phyloP scores from a whole-genome alignment of 1,140 invertebrate genomes.

The Pectinophora gossypiella region DNA sequence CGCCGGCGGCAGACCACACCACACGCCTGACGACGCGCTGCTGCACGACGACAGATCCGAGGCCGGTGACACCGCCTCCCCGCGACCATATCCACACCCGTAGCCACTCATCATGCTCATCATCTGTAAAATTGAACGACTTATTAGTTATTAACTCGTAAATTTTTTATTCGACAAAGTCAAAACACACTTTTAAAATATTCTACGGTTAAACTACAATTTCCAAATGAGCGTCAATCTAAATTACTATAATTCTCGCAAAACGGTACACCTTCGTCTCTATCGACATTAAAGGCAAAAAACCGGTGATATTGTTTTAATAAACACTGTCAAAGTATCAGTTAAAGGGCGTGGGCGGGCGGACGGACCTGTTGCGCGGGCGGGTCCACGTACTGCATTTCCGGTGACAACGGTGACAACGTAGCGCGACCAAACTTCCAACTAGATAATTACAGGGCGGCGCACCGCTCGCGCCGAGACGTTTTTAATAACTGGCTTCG shows the following conservation, averaged over 20 bases:
- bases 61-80: conserved; percentile 57
- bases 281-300: neutral
- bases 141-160: neutral
- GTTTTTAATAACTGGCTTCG: conserved; percentile 77
- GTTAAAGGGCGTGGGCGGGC: conserved; percentile 41
- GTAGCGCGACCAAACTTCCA: conserved; percentile 57
- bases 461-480: conserved; percentile 73
- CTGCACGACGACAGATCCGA: conserved; percentile 63
- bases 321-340: conserved; percentile 16
- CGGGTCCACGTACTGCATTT: conserved; percentile 70
- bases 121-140: conserved; percentile 40
- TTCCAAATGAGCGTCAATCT: neutral
- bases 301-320: neutral
- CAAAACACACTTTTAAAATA: neutral
- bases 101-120: conserved; percentile 61
- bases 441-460: conserved; percentile 75
- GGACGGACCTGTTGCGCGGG: conserved; percentile 67
- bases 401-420: conserved; percentile 63
- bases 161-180: neutral
- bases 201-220: neutral
- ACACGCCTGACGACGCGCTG: conserved; percentile 56
- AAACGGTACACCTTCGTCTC: neutral
- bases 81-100: conserved; percentile 52
- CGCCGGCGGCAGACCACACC: conserved; percentile 45
- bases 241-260: neutral